Percentiles rank a stretch among this genome's conserved stretches.
These are phyloP conservation scores for Diadema setosum DNA, from an alignment of 35 echinoderm and acorn worm genomes.

Conservation along the genomic window DNA sequence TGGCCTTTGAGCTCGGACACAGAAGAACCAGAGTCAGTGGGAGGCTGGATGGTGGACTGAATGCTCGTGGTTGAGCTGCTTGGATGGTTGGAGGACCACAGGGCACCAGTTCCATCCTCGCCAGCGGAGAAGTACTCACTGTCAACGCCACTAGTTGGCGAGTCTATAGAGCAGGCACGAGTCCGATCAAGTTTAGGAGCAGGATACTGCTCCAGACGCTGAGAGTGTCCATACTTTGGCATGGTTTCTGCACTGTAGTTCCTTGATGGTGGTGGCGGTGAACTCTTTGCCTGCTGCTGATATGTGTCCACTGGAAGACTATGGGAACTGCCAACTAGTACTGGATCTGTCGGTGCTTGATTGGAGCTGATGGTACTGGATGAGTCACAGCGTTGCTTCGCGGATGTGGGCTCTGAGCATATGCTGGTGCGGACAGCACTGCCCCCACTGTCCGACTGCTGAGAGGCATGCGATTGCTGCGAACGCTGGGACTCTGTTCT, in stretches of 20 bases:
- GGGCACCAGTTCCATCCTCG: conserved; percentile 35
- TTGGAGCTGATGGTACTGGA: conserved; percentile 21
- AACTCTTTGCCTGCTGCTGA: background rate
- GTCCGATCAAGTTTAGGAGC: background rate
- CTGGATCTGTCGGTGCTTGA: background rate
- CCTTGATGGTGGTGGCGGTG: background rate
- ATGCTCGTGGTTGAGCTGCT: background rate
- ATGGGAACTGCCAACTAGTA: conserved; percentile 62
- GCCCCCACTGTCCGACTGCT: background rate
- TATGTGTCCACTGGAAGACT: conserved; percentile 66
- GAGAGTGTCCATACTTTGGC: background rate
- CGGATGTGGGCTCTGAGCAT: conserved; percentile 35
- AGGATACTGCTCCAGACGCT: conserved; percentile 9
- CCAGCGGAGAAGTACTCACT: conserved; percentile 93
- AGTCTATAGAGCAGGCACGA: conserved; percentile 7
- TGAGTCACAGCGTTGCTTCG: background rate
- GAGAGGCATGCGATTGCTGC: background rate
- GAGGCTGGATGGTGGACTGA: background rate
- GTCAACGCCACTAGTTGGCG: conserved; percentile 54
- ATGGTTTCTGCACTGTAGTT: conserved; percentile 45
- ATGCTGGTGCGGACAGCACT: conserved; percentile 56
- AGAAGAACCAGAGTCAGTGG: background rate
- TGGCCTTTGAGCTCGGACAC: background rate
- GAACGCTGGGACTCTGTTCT: conserved; percentile 11
- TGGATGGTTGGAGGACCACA: background rate